Evolutionary conservation across 2,888 invertebrate species (phyloP).

Genomic region (Monoplex corrugatus): DNA sequence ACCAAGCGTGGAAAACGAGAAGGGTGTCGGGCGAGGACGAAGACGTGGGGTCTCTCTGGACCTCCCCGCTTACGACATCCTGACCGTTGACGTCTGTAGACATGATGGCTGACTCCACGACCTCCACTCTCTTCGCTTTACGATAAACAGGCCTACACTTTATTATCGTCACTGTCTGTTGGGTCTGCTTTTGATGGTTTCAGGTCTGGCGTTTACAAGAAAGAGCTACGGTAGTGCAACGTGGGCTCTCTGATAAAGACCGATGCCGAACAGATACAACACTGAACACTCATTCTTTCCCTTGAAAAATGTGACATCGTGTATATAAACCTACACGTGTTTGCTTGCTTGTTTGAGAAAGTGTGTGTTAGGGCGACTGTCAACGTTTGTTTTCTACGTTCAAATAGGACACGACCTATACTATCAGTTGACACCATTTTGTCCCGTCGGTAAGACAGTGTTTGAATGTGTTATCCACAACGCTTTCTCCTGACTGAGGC

Average conservation of each 20-base stretch:
- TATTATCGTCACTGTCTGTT: not conserved
- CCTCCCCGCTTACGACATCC: not conserved
- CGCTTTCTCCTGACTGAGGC: too few relatives aligned
- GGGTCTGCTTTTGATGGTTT: not conserved
- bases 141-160: too few relatives aligned
- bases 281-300: not conserved
- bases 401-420: too few relatives aligned
- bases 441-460: too few relatives aligned
- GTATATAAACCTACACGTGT: not conserved
- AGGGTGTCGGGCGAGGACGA: not conserved
- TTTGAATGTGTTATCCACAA: too few relatives aligned
- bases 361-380: too few relatives aligned
- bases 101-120: not conserved
- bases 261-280: not conserved
- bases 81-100: not conserved
- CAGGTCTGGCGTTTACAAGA: not conserved
- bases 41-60: not conserved
- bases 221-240: not conserved
- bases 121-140: too few relatives aligned
- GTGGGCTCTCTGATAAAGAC: not conserved
- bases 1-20: slow-evolving; percentile 65
- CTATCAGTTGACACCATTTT: too few relatives aligned
- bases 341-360: too few relatives aligned
- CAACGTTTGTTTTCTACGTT: too few relatives aligned
- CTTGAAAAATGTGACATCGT: not conserved